Evolutionary conservation across 2,888 invertebrate species (phyloP).

Genomic region (Meiosimyza decipiens): DNA sequence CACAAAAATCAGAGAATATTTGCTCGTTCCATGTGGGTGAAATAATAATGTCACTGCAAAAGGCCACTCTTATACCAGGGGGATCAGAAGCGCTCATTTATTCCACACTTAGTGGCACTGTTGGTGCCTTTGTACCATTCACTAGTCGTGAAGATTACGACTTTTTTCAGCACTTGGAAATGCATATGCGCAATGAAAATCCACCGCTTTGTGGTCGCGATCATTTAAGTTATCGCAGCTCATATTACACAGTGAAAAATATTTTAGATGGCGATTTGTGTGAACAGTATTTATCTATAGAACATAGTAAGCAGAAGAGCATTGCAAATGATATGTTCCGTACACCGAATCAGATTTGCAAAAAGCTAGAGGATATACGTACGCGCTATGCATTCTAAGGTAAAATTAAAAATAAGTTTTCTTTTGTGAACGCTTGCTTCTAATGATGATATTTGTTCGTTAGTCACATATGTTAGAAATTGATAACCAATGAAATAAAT

Average conservation of each 20-base stretch:
- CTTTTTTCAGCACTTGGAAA: constrained; percentile 98
- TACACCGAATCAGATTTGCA: constrained; percentile 96
- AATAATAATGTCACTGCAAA: constrained; percentile 93
- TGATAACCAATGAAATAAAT: constrained; percentile 40
- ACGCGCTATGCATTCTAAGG: constrained; percentile 97
- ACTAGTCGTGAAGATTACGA: constrained; percentile 98
- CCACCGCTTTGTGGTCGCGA: constrained; percentile 96
- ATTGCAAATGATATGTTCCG: constrained; percentile 95
- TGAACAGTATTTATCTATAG: constrained; percentile 98
- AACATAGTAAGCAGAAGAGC: constrained; percentile 91
- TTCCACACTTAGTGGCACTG: constrained; percentile 92
- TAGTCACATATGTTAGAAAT: constrained; percentile 44
- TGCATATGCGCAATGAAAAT: constrained; percentile 99
- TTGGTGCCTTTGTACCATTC: constrained; percentile 93
- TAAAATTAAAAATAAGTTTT: constrained; percentile 17
- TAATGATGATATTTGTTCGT: constrained; percentile 41
- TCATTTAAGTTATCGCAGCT: constrained; percentile 96
- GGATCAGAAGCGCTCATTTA: constrained; percentile 97
- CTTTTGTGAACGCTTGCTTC: constrained; percentile 8
- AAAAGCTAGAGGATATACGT: constrained; percentile 98
- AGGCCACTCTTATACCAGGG: constrained; percentile 95
- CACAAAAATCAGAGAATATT: constrained; percentile 95
- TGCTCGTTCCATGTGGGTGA: constrained; percentile 97
- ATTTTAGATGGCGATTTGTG: constrained; percentile 99
- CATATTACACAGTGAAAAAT: constrained; percentile 93